Evolutionary conservation across 2,888 invertebrate species (phyloP).

Genomic region (Antheraea assamensis): DNA sequence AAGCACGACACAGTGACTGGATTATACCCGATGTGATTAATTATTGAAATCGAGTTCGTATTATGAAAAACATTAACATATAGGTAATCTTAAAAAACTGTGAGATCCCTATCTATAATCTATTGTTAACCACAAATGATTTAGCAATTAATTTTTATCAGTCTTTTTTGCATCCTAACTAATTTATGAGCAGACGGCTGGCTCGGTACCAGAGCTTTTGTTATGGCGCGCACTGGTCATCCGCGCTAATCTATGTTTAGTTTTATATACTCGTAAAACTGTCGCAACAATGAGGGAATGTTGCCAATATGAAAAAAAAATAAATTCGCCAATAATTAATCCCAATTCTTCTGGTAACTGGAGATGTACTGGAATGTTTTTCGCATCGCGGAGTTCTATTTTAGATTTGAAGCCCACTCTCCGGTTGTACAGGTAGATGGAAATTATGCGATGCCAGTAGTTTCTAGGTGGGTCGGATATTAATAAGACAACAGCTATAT

Average conservation of each 20-base stretch:
- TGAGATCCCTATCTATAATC: no score
- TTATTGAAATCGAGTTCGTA: no score
- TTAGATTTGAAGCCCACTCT: conserved; percentile 46
- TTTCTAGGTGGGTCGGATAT: conserved; percentile 63
- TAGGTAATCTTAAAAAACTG: background rate
- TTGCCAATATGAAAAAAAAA: conserved; percentile 35
- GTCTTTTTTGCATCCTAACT: conserved; percentile 19
- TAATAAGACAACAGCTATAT: conserved; percentile 65
- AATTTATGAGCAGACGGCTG: conserved; percentile 46
- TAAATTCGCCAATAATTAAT: conserved; percentile 26
- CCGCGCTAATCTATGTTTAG: conserved; percentile 54
- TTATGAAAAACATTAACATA: no score
- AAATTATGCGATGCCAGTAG: conserved; percentile 51
- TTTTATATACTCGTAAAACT: conserved; percentile 54
- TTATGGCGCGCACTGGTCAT: conserved; percentile 29
- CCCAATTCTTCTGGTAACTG: conserved; percentile 37
- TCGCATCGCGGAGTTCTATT: conserved; percentile 53
- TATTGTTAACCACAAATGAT: no score
- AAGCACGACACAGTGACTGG: no score
- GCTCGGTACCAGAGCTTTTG: conserved; percentile 45
- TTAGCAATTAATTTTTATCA: background rate
- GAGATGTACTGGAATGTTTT: conserved; percentile 42
- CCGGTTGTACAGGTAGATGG: conserved; percentile 59
- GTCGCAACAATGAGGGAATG: conserved; percentile 33
- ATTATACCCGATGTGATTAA: no score